phyloP scores from a whole-genome alignment of 2,113 vertebrate species.

The Gallinago undulata region DNA sequence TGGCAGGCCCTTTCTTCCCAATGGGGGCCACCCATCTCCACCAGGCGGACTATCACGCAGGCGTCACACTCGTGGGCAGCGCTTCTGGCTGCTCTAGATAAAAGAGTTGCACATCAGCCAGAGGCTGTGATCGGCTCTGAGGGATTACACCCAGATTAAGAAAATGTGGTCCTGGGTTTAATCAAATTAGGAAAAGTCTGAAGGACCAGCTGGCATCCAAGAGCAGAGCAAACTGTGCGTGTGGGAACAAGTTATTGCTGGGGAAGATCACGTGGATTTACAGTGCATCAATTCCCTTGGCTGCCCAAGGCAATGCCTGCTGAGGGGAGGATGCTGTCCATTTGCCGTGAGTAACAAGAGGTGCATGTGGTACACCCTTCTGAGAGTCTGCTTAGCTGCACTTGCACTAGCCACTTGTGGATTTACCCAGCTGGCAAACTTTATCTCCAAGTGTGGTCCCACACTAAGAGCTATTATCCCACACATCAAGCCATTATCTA shows the following conservation, averaged over 20 bases:
- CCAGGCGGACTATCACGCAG: neutral
- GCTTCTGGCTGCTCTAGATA: neutral
- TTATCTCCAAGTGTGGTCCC: neutral
- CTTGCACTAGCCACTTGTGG: neutral
- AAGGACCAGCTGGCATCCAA: neutral
- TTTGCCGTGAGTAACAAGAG: neutral
- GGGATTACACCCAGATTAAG: neutral
- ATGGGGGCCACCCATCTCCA: neutral
- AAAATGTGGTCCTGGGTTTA: neutral
- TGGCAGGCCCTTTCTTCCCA: neutral
- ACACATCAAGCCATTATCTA: neutral
- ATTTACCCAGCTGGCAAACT: neutral
- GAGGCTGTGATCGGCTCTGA: neutral
- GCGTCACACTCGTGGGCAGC: neutral
- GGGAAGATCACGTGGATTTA: neutral
- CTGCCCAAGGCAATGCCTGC: neutral
- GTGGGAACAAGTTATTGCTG: neutral
- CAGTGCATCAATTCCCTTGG: neutral
- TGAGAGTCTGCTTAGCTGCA: neutral
- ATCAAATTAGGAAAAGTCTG: neutral
- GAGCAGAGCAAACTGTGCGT: neutral
- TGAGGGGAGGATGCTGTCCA: neutral
- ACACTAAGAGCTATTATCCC: neutral
- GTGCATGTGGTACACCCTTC: rapidly evolving
- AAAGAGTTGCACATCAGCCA: neutral